Base-by-base conservation (phyloP, 2,888 invertebrate species). In the Rhingia campestris region DNA sequence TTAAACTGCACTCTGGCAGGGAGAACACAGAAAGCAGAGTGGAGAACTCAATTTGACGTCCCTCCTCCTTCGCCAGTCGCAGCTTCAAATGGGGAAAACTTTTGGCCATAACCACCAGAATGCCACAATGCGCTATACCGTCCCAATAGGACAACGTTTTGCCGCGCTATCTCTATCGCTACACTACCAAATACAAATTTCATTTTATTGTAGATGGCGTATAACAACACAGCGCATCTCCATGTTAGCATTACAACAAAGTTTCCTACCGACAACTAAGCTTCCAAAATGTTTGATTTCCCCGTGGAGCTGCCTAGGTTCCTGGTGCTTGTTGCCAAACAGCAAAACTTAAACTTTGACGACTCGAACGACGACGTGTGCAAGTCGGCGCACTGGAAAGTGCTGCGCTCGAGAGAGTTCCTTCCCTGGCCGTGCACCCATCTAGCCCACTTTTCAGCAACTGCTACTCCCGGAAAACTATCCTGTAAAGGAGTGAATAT, bases 251-350 rank as follows among this genome's bases (percentile, higher is more conserved):
- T 81, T 76, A 76, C 81, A 77, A 82, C 82, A 77, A 82, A 82
- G 77, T 82, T 82, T 77, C 82, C 69, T 74, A 58, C 73, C 69
- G 82, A 82, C 77, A 74, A 69, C 77, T 77, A 77, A 77, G 82
- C 82, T 77, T 73, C 70, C 69, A 73, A 82, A 82, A 82, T 77
- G 82, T 77, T 82, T 82, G 82, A 82, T 82, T 82, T 82, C 82
- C 82, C 82, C 45, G 32, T 63, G 69, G 82, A 77, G 59, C 58
- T 63, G 41, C 49, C 61, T 61, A 41, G 59, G 59, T 61, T 22
- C 2, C 22, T 22, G 22, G 22, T 61, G 79, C 73, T 63, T 66
- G 72, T 66, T 82, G 77, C 81, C 72, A 82, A 82, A 81, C 76
- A 81, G 56, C 66, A 61, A 81, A 81, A 76, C 77, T 82, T 61